phyloP scores from a whole-genome alignment of 2,113 vertebrate genomes.

The Thinocorus orbignyianus region DNA sequence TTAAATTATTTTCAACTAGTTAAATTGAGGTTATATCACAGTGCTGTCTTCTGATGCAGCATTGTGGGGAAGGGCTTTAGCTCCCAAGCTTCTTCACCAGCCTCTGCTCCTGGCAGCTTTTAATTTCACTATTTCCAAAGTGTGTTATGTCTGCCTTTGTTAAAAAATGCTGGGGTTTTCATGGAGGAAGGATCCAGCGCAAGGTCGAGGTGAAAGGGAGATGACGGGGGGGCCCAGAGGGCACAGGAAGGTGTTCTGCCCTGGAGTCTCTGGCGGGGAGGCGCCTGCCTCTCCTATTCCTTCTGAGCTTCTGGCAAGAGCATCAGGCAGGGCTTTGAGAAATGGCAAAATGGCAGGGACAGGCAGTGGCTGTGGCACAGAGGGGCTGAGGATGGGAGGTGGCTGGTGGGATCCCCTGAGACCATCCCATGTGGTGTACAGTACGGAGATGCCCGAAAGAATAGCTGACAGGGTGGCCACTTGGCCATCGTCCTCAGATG shows the following conservation, averaged over 20 bases:
- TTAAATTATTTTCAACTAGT: not conserved
- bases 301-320: rapidly evolving
- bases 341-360: rapidly evolving
- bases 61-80: not conserved
- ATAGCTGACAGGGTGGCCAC: not conserved
- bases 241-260: not conserved
- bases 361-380: not conserved
- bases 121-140: rapidly evolving
- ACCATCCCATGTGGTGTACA: not conserved
- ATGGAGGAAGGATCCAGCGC: not conserved
- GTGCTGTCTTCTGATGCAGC: not conserved
- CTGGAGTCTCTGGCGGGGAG: rapidly evolving
- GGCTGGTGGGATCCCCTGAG: not conserved
- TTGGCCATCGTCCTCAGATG: not conserved
- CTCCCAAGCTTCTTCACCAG: not conserved
- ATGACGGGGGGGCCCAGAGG: not conserved
- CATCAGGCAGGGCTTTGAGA: not conserved
- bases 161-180: not conserved
- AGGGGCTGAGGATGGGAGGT: not conserved
- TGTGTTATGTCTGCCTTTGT: not conserved
- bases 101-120: not conserved
- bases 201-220: not conserved
- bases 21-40: not conserved
- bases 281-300: not conserved
- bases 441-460: not conserved